Conservation (phyloP, 2,888 invertebrate species). For the Petrolisthes cinctipes region DNA sequence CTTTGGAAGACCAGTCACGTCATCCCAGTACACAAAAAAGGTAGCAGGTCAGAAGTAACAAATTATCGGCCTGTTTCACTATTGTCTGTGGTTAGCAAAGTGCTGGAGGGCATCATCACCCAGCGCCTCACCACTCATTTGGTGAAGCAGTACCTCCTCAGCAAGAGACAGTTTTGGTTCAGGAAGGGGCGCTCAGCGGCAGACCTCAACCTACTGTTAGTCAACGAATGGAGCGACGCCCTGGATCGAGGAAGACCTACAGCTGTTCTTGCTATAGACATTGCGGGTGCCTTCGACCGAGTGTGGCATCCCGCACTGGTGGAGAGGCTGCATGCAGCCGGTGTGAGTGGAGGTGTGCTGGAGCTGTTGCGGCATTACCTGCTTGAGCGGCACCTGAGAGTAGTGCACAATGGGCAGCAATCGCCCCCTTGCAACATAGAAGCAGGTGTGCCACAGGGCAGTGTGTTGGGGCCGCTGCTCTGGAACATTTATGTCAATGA, state of each 20-base stretch:
- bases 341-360: neutral
- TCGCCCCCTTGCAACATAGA: neutral
- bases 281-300: neutral
- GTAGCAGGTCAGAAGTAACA: neutral
- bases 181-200: neutral
- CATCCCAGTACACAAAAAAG: slow-evolving; percentile 7
- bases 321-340: neutral
- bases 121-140: neutral
- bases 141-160: neutral
- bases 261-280: neutral
- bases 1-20: neutral
- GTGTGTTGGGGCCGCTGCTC: too few relatives aligned
- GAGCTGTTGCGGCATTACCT: slow-evolving; percentile 12
- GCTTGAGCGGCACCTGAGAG: neutral
- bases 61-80: neutral
- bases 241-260: neutral
- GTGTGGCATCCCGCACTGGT: slow-evolving; percentile 1
- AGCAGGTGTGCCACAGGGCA: slow-evolving; percentile 12
- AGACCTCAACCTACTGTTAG: neutral
- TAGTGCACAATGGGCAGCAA: neutral
- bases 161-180: slow-evolving; percentile 1
- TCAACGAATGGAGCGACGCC: neutral
- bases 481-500: slow-evolving; percentile 15
- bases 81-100: neutral
- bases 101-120: neutral